These are phyloP conservation scores for Aplocera efformata DNA, from an alignment of 2,888 invertebrate species.

Conservation along the genomic window DNA sequence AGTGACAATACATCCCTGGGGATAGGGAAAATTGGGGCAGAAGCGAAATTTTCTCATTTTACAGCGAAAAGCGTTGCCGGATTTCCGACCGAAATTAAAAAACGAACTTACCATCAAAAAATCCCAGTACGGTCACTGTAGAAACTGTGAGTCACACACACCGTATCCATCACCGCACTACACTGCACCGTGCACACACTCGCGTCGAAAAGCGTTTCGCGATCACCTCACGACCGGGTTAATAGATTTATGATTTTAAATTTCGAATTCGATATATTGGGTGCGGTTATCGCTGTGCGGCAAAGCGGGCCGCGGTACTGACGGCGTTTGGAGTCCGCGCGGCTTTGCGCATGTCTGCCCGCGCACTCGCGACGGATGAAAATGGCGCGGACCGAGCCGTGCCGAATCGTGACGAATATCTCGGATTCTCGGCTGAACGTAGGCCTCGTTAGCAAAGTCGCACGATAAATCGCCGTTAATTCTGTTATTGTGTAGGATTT, in stretches of 20 bases:
- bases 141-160: constrained; percentile 46
- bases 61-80: not conserved
- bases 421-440: constrained; percentile 55
- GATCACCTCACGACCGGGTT: constrained; percentile 32
- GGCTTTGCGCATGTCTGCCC: constrained; percentile 67
- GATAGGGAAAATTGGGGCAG: not conserved
- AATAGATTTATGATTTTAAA: constrained; percentile 28
- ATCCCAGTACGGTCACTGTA: constrained; percentile 46
- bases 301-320: constrained; percentile 61
- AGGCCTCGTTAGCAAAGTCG: constrained; percentile 64
- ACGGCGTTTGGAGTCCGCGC: constrained; percentile 52
- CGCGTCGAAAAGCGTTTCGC: constrained; percentile 31
- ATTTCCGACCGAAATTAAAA: constrained; percentile 3
- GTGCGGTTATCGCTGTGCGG: constrained; percentile 60
- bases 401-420: constrained; percentile 54
- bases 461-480: constrained; percentile 71
- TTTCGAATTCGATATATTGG: constrained; percentile 36
- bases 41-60: not conserved
- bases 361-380: constrained; percentile 61
- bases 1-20: not conserved
- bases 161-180: constrained; percentile 43
- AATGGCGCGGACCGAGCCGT: constrained; percentile 49
- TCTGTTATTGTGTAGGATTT: constrained; percentile 66
- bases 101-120: constrained; percentile 53
- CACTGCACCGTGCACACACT: constrained; percentile 43